A percentile compares a stretch with the other conserved stretches of the same genome.
phyloP scores from a whole-genome alignment of 2,113 vertebrate species.

The Isurus oxyrinchus region DNA sequence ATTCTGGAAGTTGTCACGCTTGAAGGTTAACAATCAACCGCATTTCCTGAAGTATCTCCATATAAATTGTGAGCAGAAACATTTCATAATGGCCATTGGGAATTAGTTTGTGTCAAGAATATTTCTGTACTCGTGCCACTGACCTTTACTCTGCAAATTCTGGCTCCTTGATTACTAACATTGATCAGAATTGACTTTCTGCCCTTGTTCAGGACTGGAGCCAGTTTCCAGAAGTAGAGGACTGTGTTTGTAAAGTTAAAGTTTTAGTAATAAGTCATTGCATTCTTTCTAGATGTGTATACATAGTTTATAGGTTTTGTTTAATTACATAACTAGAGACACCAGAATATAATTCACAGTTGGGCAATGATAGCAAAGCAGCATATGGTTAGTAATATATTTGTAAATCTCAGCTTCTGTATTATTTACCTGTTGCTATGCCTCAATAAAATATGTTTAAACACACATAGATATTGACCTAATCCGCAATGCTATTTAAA shows the following conservation, averaged over 20 bases:
- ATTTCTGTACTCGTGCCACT: neutral
- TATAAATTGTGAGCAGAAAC: neutral
- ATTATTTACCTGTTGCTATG: neutral
- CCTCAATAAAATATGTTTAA: neutral
- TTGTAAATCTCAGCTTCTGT: neutral
- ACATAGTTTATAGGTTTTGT: neutral
- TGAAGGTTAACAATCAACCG: neutral
- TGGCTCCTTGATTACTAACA: neutral
- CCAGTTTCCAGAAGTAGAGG: neutral
- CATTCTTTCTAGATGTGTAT: neutral
- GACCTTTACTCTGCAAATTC: neutral
- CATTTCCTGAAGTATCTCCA: neutral
- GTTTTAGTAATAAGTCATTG: neutral
- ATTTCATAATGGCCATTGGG: too few species aligned
- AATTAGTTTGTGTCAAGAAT: neutral
- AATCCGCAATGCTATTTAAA: neutral
- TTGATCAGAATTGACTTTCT: neutral
- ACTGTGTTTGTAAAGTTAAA: neutral
- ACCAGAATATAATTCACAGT: neutral
- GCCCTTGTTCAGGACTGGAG: neutral
- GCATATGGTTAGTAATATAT: neutral
- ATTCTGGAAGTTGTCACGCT: neutral
- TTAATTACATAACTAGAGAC: neutral
- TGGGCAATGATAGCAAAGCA: neutral
- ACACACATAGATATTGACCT: neutral